phyloP scores from a whole-genome alignment of 2,113 vertebrate genomes.

The Sclerurus mexicanus region DNA sequence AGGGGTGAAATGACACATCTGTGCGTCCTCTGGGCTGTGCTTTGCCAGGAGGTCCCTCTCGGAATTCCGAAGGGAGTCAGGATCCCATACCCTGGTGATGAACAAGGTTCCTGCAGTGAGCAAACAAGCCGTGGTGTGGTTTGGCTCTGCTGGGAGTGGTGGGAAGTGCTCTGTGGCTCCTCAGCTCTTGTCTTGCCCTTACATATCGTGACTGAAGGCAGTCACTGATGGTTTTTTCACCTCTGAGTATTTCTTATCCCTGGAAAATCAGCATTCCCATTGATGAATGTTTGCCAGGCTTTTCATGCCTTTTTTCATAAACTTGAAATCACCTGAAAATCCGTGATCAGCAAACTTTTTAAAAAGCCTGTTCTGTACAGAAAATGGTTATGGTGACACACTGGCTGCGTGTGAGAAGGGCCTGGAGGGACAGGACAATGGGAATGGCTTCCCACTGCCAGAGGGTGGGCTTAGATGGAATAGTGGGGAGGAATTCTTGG shows the following conservation, averaged over 20 bases:
- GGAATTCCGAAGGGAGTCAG: rapidly evolving
- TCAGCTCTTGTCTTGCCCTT: background rate
- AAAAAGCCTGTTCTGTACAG: background rate
- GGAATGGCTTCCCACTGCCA: background rate
- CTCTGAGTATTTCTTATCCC: background rate
- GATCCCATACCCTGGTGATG: background rate
- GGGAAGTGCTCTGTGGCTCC: background rate
- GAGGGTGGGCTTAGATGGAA: rapidly evolving
- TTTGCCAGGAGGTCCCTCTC: rapidly evolving
- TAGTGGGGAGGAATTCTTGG: rapidly evolving
- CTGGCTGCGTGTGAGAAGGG: background rate
- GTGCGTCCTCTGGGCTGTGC: rapidly evolving
- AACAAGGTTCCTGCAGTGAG: background rate
- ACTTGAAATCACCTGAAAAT: background rate
- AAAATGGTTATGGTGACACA: background rate
- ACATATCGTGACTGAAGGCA: background rate
- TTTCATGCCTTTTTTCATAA: background rate
- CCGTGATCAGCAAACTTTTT: background rate
- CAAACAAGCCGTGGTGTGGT: background rate
- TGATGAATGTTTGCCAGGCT: background rate
- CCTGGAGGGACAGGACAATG: background rate
- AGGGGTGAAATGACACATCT: rapidly evolving
- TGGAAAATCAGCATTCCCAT: background rate
- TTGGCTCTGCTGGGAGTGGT: background rate
- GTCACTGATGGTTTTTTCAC: background rate